A percentile compares a stretch with the other conserved stretches of the same genome.
Evolutionary conservation across 1,140 invertebrate genomes (phyloP).

Genomic region (Probaryconus sp.): DNA sequence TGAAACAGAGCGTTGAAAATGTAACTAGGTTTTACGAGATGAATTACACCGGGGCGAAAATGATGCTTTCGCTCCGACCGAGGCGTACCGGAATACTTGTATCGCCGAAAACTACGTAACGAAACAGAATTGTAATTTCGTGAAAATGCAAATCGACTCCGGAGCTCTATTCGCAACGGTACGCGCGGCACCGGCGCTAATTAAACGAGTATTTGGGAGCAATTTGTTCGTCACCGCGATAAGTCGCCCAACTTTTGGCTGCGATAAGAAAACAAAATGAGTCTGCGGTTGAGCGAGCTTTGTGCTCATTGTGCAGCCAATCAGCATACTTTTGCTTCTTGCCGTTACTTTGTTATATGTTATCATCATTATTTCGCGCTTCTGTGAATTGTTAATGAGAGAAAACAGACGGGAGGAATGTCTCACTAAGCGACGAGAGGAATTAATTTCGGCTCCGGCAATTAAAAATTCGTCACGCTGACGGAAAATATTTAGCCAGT

Average conservation of each 20-base stretch:
- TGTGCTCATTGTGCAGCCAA: conserved; percentile 29
- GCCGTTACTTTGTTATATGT: conserved; percentile 34
- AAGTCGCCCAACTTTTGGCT: conserved; percentile 36
- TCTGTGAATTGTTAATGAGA: conserved; percentile 20
- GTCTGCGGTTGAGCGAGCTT: conserved; percentile 13
- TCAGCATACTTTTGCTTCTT: conserved; percentile 27
- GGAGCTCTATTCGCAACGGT: conserved; percentile 41
- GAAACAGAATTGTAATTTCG: conserved; percentile 66
- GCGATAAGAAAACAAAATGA: conserved; percentile 61
- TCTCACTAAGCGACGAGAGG: not conserved
- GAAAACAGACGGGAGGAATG: conserved; percentile 21
- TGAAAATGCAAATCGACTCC: conserved; percentile 64
- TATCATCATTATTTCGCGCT: conserved; percentile 13
- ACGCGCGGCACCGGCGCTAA: conserved; percentile 47
- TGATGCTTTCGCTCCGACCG: conserved; percentile 26
- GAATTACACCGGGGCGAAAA: conserved; percentile 50
- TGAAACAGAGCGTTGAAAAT: conserved; percentile 42
- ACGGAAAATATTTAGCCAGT: conserved; percentile 43
- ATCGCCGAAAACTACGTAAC: conserved; percentile 63
- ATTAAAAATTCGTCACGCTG: conserved; percentile 36
- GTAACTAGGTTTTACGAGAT: conserved; percentile 49
- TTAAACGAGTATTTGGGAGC: conserved; percentile 64
- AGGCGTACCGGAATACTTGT: conserved; percentile 39
- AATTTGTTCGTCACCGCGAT: conserved; percentile 60
- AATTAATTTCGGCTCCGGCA: conserved; percentile 26